Percentiles rank a stretch among this genome's conserved stretches.
These are phyloP conservation scores for Silurus meridionalis DNA, from an alignment of 2,113 vertebrate species.

Conservation along the genomic window DNA sequence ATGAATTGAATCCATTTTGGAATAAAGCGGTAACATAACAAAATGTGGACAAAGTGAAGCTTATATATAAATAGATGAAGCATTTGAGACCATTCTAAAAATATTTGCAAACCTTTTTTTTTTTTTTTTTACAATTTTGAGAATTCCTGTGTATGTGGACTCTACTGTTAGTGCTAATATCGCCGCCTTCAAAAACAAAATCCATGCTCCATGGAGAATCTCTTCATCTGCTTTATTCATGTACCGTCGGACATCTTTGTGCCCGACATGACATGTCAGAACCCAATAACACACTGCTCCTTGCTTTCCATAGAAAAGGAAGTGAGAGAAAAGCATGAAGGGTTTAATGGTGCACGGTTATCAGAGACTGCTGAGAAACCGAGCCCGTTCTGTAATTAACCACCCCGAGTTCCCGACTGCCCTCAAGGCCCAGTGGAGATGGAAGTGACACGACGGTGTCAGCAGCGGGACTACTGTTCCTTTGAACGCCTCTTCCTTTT, in stretches of 20 bases:
- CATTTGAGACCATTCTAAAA: neutral
- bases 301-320: neutral
- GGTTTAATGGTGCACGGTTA: conserved; percentile 29
- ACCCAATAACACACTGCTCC: neutral
- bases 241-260: neutral
- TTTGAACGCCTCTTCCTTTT: conserved; percentile 36
- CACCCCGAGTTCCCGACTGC: conserved; percentile 11
- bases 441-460: conserved; percentile 43
- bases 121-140: neutral
- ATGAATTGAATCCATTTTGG: too few relatives aligned
- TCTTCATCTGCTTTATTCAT: neutral
- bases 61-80: neutral
- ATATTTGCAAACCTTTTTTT: too few relatives aligned
- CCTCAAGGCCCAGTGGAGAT: conserved; percentile 20
- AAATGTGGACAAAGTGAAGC: too few relatives aligned
- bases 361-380: conserved; percentile 13
- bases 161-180: neutral
- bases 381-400: conserved; percentile 33
- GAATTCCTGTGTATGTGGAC: neutral
- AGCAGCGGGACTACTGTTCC: conserved; percentile 8
- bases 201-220: neutral
- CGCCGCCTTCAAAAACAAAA: neutral
- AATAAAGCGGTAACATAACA: too few relatives aligned
- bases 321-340: conserved; percentile 27
- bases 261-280: neutral